Percentiles rank a stretch among this genome's conserved stretches.
Evolutionary conservation across 37 sponge, comb jelly and placozoan genomes (phyloP).

Genomic region (Chondrosia reniformis): DNA sequence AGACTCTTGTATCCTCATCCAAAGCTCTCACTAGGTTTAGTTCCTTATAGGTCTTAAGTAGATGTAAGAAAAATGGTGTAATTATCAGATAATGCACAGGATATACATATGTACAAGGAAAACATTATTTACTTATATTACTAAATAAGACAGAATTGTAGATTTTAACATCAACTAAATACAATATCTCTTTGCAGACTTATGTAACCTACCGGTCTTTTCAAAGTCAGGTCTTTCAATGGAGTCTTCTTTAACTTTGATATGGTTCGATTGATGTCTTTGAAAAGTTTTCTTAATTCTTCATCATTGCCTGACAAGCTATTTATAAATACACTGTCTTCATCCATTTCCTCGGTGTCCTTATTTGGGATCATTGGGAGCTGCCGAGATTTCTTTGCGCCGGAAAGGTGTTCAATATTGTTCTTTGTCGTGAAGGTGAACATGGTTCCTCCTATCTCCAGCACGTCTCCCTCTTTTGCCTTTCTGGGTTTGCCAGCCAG

Average conservation of each 20-base stretch:
- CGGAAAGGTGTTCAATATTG: too few relatives aligned
- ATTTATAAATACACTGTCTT: too few relatives aligned
- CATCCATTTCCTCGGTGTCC: neutral
- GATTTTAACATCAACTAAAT: too few relatives aligned
- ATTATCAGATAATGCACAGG: too few relatives aligned
- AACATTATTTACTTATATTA: too few relatives aligned
- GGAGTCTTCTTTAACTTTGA: neutral
- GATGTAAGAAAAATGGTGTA: too few relatives aligned
- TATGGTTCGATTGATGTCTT: neutral
- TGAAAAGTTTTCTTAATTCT: neutral
- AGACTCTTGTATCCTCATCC: too few relatives aligned
- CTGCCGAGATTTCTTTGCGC: neutral
- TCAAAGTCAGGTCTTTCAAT: neutral
- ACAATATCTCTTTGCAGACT: neutral
- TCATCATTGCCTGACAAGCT: neutral
- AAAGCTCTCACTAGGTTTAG: too few relatives aligned
- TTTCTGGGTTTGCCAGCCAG: conserved; percentile 7
- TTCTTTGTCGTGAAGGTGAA: neutral
- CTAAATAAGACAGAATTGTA: too few relatives aligned
- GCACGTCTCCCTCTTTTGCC: neutral
- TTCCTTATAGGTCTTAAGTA: too few relatives aligned
- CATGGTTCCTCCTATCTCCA: neutral
- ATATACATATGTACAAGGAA: too few relatives aligned
- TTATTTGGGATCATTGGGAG: neutral
- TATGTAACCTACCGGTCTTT: neutral